These are phyloP conservation scores for Alexandromys fortis DNA, from an alignment of 2,113 vertebrate genomes.

Conservation along the genomic window DNA sequence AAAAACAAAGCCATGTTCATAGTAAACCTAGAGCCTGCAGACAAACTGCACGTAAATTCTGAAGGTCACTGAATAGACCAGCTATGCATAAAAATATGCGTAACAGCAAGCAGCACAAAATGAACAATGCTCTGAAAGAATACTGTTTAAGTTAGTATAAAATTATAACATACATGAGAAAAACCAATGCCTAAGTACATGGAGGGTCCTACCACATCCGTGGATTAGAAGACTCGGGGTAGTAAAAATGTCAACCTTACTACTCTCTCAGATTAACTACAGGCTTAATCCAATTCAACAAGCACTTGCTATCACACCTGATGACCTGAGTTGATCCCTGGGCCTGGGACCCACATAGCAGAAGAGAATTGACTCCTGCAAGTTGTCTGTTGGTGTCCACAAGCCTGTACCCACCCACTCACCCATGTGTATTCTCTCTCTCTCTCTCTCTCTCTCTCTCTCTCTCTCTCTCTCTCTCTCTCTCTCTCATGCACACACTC, in stretches of 20 bases:
- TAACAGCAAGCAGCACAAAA: background rate
- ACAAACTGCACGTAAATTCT: background rate
- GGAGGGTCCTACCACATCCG: background rate
- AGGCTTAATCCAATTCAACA: background rate
- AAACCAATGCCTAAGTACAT: background rate
- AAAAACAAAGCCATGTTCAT: background rate
- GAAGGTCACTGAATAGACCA: background rate
- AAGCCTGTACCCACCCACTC: background rate
- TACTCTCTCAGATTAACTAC: background rate
- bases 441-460: background rate
- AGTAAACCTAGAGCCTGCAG: background rate
- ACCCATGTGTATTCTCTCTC: background rate
- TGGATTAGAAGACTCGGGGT: background rate
- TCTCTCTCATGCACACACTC: too few species aligned
- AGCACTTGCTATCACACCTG: background rate
- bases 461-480: background rate
- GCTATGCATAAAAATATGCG: background rate
- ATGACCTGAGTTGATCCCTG: background rate
- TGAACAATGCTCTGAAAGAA: background rate
- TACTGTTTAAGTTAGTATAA: background rate
- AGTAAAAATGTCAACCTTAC: constrained; percentile 1
- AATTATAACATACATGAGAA: background rate
- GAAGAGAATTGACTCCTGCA: background rate
- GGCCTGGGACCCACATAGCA: background rate
- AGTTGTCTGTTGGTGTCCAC: background rate